These are phyloP conservation scores for Trichopria drosophilae DNA, from an alignment of 2,888 invertebrate genomes.

Conservation along the genomic window DNA sequence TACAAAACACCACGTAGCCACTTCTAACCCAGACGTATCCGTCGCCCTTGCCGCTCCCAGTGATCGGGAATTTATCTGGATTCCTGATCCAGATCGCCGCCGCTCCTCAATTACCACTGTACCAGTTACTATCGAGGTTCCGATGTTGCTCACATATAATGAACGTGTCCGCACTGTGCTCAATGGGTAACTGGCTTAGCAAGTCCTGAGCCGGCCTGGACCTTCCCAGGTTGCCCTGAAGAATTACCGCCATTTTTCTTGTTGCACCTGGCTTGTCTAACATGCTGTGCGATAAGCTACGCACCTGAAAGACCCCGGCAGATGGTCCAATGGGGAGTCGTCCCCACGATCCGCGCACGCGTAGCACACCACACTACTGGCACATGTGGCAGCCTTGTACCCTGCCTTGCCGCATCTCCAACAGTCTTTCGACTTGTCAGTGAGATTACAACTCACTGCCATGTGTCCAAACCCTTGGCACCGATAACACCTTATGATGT, in stretches of 20 bases:
- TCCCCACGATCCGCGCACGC: constrained; percentile 13
- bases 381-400: constrained; percentile 21
- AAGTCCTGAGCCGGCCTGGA: constrained; percentile 27
- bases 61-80: too few relatives aligned
- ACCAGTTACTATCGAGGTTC: too few relatives aligned
- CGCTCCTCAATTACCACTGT: too few relatives aligned
- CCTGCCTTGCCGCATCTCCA: constrained; percentile 25
- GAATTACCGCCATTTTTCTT: constrained; percentile 31
- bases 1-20: too few relatives aligned
- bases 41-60: too few relatives aligned
- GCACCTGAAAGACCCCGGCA: constrained; percentile 25
- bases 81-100: too few relatives aligned
- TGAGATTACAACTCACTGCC: constrained; percentile 12
- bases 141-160: too few relatives aligned
- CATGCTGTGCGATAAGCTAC: constrained; percentile 14
- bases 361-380: background rate
- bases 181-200: too few relatives aligned
- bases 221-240: constrained; percentile 34
- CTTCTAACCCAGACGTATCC: too few relatives aligned
- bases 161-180: too few relatives aligned
- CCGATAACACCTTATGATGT: constrained; percentile 21
- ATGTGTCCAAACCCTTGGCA: constrained; percentile 30
- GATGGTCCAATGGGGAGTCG: too few relatives aligned
- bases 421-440: constrained; percentile 18
- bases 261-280: too few relatives aligned